Evolutionary conservation across 2,888 invertebrate species (phyloP), one percentile per base, ranked within the genome.

Genomic region (Caenorhabditis uteleia): DNA sequence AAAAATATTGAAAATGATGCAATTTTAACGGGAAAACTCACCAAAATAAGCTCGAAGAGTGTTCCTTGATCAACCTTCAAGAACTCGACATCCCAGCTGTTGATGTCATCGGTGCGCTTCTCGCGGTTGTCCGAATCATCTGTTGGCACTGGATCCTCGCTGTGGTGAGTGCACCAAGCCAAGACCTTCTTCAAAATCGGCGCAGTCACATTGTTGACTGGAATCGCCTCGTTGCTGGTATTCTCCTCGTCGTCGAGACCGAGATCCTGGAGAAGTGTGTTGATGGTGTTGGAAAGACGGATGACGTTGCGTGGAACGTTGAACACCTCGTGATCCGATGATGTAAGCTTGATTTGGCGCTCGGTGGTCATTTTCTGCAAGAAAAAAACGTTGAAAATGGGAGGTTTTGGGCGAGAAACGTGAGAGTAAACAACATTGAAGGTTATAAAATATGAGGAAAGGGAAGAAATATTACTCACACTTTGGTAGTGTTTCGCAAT

Each of bases 21-120:
- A n/a, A n/a, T n/a, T n/a, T n/a, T n/a, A n/a, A n/a, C n/a, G n/a
- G 31, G 12, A 50, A 10, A 71, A 40, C 50, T 42, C 82, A 87
- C 87, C 83, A 97, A 86, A 80, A 97, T 95, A 38, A 97, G 86
- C 86, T 95, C 95, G 84, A 95, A 95, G 14, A 97, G 86, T 1
- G 95, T 95, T 60, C 93, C 94, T 84, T 95, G 95, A 84, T 95
- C 95, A 29, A 97, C 95, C 88, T 98, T 98, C 8, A 99, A 86
- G 83, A 98, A 98, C 84, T 98, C 97, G 0, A 94, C 93, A 87
- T 98, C 98, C 98, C 98, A 98, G 0, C 93, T 93, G 23, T 92
- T 92, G 75, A 98, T 98, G 83, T 98, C 97, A 84, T 98, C 97
- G 0, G 97, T 97, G n/a, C 97, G 88, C 83, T 95, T 97, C 83